Evolutionary conservation across 2,113 vertebrate genomes (phyloP), one percentile per base, ranked within the genome.

Genomic region (Heteronetta atricapilla): DNA sequence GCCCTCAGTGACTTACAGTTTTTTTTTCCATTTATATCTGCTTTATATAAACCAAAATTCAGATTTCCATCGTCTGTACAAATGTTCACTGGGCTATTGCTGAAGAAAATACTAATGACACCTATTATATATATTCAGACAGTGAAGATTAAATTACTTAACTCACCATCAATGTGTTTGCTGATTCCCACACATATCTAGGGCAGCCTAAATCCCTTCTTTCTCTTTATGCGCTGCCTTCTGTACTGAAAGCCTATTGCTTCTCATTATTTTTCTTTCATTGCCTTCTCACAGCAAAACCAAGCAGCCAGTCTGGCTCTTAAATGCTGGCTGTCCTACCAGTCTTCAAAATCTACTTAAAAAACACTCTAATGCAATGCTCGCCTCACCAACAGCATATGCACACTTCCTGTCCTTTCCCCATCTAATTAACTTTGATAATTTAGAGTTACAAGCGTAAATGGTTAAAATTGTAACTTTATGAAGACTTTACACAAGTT

Each of bases 51-150:
- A 75, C 42, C 63, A 25, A 55, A 88, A 90, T 36, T 75, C 92
- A 88, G 26, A n/a, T 13, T 63, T 48, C 26, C 33, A 25, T 5
- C 22, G 70, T 22, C 34, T 6, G 36, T 8, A 33, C 1, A 3
- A 55, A 34, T 22, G 56, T 28, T 95, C 82, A 72, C 38, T 74
- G 86, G 94, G 64, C 60, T 72, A 63, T 9, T 86, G n/a, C 82
- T 88, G 67, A 74, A 91, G 55, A 59, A 89, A 95, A 64, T 11
- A 69, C 64, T 92, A 67, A 90, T 75, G 73, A 86, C 76, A 81
- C 20, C 88, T 70, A 83, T 84, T 75, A 70, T 40, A 19, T 12
- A 46, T 13, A 58, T 42, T 59, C 46, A 81, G 83, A 11, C 82
- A 78, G 46, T 8, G 36, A 60, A 88, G 90, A 92, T 90, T 59